Evolutionary conservation across 2,888 invertebrate species (phyloP).

Genomic region (Euplagia quadripunctaria): DNA sequence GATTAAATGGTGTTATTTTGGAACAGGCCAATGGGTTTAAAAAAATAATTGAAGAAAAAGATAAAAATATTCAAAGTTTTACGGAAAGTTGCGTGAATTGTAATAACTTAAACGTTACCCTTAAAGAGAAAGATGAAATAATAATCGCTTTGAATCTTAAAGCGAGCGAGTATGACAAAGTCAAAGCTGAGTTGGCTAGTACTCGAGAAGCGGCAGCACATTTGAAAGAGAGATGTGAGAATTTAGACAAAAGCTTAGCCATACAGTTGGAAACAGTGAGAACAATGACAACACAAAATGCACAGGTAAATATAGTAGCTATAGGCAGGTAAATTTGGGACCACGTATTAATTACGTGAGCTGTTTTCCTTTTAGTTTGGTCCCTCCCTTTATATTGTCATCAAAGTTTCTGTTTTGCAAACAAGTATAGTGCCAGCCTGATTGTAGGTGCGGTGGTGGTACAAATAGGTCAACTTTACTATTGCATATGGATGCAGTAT

Average conservation of each 20-base stretch:
- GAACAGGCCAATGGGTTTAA: constrained; percentile 83
- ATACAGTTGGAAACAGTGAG: constrained; percentile 90
- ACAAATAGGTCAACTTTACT: too few species aligned
- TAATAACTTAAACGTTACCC: constrained; percentile 63
- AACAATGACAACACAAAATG: constrained; percentile 88
- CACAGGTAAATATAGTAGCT: constrained; percentile 67
- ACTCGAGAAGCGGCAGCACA: constrained; percentile 87
- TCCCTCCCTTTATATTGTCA: not conserved
- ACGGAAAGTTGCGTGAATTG: constrained; percentile 66
- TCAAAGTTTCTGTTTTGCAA: too few species aligned
- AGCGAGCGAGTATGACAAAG: constrained; percentile 63
- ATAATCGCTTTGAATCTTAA: constrained; percentile 71
- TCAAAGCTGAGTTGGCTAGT: constrained; percentile 83
- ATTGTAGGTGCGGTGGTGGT: too few species aligned
- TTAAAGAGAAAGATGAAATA: constrained; percentile 79
- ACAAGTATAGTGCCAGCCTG: too few species aligned
- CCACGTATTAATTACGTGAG: not conserved
- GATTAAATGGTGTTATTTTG: constrained; percentile 88
- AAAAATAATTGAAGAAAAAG: constrained; percentile 70
- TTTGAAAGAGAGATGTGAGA: constrained; percentile 90
- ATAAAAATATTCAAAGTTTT: constrained; percentile 56
- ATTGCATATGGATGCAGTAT: too few species aligned
- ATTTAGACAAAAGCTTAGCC: constrained; percentile 89
- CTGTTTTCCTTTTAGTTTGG: not conserved
- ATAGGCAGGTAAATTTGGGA: not conserved